These are phyloP conservation scores for Drosophila anceps DNA, from an alignment of 2,888 invertebrate genomes.

Conservation along the genomic window DNA sequence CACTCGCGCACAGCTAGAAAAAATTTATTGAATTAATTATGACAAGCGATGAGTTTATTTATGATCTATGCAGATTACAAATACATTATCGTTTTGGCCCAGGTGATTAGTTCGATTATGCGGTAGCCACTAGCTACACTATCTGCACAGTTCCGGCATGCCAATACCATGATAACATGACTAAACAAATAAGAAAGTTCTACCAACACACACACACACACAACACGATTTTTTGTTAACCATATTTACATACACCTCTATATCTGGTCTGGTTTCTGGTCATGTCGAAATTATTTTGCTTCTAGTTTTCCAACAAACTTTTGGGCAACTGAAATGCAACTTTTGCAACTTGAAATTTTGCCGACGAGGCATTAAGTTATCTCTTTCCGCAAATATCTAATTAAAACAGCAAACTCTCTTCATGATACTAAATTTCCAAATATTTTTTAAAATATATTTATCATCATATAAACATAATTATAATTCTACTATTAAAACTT, in stretches of 20 bases:
- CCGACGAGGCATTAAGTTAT: not conserved
- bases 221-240: not conserved
- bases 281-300: slow-evolving; percentile 3
- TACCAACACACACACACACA: not conserved
- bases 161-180: slow-evolving; percentile 17
- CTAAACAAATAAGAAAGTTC: slow-evolving; percentile 4
- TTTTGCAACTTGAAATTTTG: not conserved
- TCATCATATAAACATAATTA: not conserved
- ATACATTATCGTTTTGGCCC: slow-evolving; percentile 45
- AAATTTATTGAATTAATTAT: slow-evolving; percentile 79
- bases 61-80: slow-evolving; percentile 64
- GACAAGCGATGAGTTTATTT: slow-evolving; percentile 77
- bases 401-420: slow-evolving; percentile 1
- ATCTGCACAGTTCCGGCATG: slow-evolving; percentile 48
- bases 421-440: not conserved
- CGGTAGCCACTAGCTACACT: slow-evolving; percentile 47
- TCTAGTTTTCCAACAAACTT: slow-evolving; percentile 1
- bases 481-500: not conserved
- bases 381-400: not conserved
- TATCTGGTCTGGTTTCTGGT: not conserved
- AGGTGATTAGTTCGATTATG: slow-evolving; percentile 42
- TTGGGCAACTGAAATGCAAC: slow-evolving; percentile 1
- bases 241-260: slow-evolving; percentile 1
- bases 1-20: slow-evolving; percentile 4
- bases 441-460: not conserved